Conservation (phyloP, 92 coral and sea anemone species). For the Palythoa grandiflora region DNA sequence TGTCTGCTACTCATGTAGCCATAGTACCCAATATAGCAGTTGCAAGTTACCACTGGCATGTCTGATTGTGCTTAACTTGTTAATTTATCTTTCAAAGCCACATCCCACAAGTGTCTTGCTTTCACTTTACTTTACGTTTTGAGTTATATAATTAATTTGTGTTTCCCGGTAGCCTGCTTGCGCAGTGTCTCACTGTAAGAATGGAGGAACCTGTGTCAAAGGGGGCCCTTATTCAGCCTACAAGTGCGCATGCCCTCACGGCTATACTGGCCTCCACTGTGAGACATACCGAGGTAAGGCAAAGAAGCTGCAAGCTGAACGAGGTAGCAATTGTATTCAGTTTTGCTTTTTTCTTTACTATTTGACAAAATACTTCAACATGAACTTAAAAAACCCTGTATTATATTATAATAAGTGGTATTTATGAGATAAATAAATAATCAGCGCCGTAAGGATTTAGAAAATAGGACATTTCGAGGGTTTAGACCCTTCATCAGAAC, state of each 20-base stretch:
- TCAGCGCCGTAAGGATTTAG: no score
- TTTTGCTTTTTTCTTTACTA: no score
- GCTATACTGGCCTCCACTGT: conserved; percentile 35
- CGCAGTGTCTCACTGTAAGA: conserved; percentile 26
- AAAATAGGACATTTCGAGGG: no score
- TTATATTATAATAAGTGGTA: no score
- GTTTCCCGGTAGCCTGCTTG: conserved; percentile 23
- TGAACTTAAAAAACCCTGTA: no score
- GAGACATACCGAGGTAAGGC: conserved; percentile 42
- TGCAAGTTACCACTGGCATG: background rate
- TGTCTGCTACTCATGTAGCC: no score
- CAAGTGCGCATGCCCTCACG: conserved; percentile 19
- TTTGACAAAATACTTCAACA: no score
- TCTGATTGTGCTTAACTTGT: background rate
- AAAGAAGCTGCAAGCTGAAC: background rate
- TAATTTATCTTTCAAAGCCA: no score
- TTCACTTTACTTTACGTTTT: background rate
- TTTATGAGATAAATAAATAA: no score
- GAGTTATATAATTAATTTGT: background rate
- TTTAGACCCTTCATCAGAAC: no score
- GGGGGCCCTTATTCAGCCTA: background rate
- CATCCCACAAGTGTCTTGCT: no score
- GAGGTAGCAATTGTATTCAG: background rate
- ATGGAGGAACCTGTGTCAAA: conserved; percentile 30
- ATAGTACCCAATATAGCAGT: no score